phyloP scores from a whole-genome alignment of 2,113 vertebrate genomes.

The Atractosteus spatula region DNA sequence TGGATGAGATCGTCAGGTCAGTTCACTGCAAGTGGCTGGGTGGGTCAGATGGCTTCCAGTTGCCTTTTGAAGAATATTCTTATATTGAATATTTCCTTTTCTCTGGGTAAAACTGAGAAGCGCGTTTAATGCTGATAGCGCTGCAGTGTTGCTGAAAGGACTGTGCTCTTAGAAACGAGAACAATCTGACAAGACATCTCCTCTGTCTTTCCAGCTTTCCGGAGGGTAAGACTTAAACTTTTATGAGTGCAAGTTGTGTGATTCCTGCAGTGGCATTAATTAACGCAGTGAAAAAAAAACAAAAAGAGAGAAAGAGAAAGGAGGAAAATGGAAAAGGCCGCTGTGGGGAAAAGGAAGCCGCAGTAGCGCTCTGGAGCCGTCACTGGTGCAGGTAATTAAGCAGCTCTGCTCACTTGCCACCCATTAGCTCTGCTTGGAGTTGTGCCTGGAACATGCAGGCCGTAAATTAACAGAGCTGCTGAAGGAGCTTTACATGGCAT shows the following conservation, averaged over 20 bases:
- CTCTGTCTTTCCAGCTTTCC: not conserved
- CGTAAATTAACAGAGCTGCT: slow-evolving; percentile 4
- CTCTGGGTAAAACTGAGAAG: too few species aligned
- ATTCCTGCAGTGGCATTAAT: not conserved
- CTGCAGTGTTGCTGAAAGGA: slow-evolving; percentile 2
- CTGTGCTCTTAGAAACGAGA: not conserved
- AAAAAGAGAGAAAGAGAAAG: not conserved
- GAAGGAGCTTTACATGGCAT: slow-evolving; percentile 38
- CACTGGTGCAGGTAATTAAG: not conserved
- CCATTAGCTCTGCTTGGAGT: not conserved
- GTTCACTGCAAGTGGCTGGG: too few species aligned
- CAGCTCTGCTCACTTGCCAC: not conserved
- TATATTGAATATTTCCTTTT: too few species aligned
- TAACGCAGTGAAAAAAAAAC: too few species aligned
- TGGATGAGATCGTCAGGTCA: too few species aligned
- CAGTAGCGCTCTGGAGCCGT: not conserved
- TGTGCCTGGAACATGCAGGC: not conserved
- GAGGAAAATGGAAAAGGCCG: not conserved
- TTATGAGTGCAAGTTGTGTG: not conserved
- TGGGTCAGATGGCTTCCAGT: too few species aligned
- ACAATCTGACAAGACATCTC: not conserved
- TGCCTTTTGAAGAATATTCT: too few species aligned
- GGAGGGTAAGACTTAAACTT: not conserved
- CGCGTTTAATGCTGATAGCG: not conserved
- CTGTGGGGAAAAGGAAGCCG: not conserved